Percentiles rank a stretch among this genome's conserved stretches.
Conservation (phyloP, 2,888 invertebrate genomes). For the Drosophila demipolita region DNA sequence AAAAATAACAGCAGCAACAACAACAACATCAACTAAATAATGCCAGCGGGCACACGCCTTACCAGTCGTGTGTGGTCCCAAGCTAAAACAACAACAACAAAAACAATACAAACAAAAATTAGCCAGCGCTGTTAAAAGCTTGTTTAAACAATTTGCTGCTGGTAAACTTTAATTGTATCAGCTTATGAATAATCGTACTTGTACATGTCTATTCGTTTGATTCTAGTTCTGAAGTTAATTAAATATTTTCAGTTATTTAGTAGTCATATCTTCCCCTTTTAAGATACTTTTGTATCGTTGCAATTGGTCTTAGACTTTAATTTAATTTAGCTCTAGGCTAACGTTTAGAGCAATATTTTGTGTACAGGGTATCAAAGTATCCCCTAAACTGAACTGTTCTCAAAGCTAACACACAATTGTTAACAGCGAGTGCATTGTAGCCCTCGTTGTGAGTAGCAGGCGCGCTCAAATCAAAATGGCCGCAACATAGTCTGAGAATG, state of each 20-base stretch:
- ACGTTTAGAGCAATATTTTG: neutral
- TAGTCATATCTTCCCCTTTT: neutral
- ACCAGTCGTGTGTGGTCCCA: slow-evolving; percentile 59
- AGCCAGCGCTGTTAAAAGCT: slow-evolving; percentile 36
- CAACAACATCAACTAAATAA: slow-evolving; percentile 38
- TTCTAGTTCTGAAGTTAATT: neutral
- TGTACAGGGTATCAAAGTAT: slow-evolving; percentile 27
- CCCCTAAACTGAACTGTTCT: slow-evolving; percentile 1
- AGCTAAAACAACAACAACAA: slow-evolving; percentile 36
- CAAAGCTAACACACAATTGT: slow-evolving; percentile 43
- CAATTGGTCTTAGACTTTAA: neutral
- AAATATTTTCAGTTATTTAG: neutral
- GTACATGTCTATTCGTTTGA: neutral
- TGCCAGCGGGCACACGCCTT: slow-evolving; percentile 51
- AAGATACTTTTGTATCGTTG: neutral
- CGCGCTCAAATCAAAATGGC: slow-evolving; percentile 83
- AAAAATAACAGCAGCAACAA: slow-evolving; percentile 50
- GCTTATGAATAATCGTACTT: slow-evolving; percentile 11
- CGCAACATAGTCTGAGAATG: slow-evolving; percentile 60
- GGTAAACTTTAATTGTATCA: slow-evolving; percentile 18
- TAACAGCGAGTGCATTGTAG: slow-evolving; percentile 31
- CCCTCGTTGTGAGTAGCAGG: slow-evolving; percentile 47
- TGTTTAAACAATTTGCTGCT: slow-evolving; percentile 38
- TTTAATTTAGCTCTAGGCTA: neutral
- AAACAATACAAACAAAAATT: slow-evolving; percentile 30